Percentiles rank a stretch among this genome's conserved stretches.
These are phyloP conservation scores for Drosophila anomelani DNA, from an alignment of 2,888 invertebrate genomes.

Conservation along the genomic window DNA sequence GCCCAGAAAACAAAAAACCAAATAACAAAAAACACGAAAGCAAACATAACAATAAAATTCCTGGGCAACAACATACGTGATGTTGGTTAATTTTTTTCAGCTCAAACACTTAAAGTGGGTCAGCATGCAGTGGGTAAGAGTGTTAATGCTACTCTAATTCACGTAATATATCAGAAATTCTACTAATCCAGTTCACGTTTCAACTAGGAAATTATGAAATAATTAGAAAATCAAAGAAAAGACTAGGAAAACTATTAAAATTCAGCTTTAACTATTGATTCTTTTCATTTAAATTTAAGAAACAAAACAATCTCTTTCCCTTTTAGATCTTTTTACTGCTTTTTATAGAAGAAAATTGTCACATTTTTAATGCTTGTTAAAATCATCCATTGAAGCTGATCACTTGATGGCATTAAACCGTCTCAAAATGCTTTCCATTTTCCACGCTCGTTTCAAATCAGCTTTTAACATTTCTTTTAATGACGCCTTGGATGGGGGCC, in stretches of 20 bases:
- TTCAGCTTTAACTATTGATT: no score
- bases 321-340: no score
- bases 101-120: constrained; percentile 47
- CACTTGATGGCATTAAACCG: constrained; percentile 44
- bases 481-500: constrained; percentile 36
- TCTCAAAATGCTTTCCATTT: constrained; percentile 61
- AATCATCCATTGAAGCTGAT: constrained; percentile 43
- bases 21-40: not conserved
- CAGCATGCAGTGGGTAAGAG: constrained; percentile 42
- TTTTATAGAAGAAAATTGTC: no score
- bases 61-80: constrained; percentile 43
- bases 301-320: no score
- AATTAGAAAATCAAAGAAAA: not conserved
- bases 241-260: no score
- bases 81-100: constrained; percentile 21
- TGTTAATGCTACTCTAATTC: not conserved
- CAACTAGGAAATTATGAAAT: not conserved
- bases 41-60: constrained; percentile 54
- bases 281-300: no score
- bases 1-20: constrained; percentile 10
- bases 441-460: constrained; percentile 35
- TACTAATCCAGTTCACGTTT: constrained; percentile 13
- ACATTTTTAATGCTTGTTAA: constrained; percentile 39
- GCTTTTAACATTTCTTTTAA: constrained; percentile 47
- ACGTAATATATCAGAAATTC: constrained; percentile 12